phyloP scores from a whole-genome alignment of 23 tunicate species.

The Pegea sp. region DNA sequence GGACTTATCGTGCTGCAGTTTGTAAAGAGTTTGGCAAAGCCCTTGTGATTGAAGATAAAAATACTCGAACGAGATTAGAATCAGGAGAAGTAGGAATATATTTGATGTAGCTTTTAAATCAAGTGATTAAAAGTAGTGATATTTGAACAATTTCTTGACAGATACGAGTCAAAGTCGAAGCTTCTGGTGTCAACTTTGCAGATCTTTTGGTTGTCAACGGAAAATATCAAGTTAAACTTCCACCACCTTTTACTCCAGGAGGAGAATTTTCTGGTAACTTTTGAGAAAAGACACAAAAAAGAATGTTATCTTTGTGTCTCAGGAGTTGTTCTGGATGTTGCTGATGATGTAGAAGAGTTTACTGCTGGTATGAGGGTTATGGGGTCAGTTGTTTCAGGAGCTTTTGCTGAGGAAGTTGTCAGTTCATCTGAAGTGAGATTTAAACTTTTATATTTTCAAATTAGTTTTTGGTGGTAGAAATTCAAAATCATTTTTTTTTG shows the following conservation, averaged over 20 bases:
- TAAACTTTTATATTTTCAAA: background rate
- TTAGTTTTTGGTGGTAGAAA: too few species aligned
- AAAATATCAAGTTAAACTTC: slow-evolving; percentile 64
- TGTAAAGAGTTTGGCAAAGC: background rate
- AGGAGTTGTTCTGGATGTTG: slow-evolving; percentile 73
- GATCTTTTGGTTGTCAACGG: slow-evolving; percentile 51
- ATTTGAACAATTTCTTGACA: slow-evolving; percentile 2
- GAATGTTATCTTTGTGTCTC: background rate
- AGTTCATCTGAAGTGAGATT: slow-evolving; percentile 9
- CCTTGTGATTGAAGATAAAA: background rate
- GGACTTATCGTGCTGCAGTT: background rate
- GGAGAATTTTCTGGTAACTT: slow-evolving; percentile 56
- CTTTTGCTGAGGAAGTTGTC: slow-evolving; percentile 72
- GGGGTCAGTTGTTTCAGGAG: slow-evolving; percentile 19
- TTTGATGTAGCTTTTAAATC: too few species aligned
- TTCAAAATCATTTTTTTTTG: too few species aligned
- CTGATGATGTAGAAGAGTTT: slow-evolving; percentile 38
- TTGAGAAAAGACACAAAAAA: background rate
- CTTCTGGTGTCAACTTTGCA: slow-evolving; percentile 72
- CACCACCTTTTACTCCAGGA: slow-evolving; percentile 71
- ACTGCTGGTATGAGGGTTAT: slow-evolving; percentile 59
- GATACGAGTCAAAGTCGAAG: slow-evolving; percentile 53
- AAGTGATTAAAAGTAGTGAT: too few species aligned
- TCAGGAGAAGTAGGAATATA: too few species aligned
- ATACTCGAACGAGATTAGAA: too few species aligned